Evolutionary conservation across 2,797 vertebrate genomes (phyloP), one percentile per base, ranked within the genome.

Genomic region (Chelidonichthys spinosus): DNA sequence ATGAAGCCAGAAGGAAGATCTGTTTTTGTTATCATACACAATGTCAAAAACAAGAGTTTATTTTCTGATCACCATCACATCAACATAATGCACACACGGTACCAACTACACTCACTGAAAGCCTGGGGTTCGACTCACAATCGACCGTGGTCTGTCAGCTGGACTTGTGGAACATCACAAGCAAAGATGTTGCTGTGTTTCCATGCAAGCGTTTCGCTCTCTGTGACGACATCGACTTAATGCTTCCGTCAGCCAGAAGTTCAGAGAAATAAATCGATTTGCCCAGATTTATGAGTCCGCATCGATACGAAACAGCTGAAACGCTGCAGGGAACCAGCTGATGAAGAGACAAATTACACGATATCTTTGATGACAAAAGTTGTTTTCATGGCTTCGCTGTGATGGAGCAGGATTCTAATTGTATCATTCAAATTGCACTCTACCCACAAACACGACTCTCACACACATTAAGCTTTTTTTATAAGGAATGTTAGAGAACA

Each of bases 1-100:
- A 92, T 85, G 88, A 90, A 92, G 86, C 88, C 84, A 87, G 86
- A 84, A 85, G 72, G 66, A 89, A 62, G 46, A 72, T 82, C 66
- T 60, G 83, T 83, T 87, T 84, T 84, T 82, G 55, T 80, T 76
- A 40, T 86, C 56, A 72, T 86, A 89, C 92, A 93, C 89, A 85
- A 88, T 78, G 52, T 90, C 76, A 91, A 92, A 90, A 93, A 92
- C 85, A 87, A 87, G 72, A 81, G 15, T 72, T 47, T 81, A 79
- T 72, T 84, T 64, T 89, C 82, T 71, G 63, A 81, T 86, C 90
- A 92, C 92, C 82, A 93, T 87, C 90, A 94, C 94, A 82, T 90
- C 80, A 90, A 93, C 87, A 92, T 81, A 89, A 82, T 74, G 70
- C 81, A 91, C 90, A 92, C 87, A 90, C 78, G 56, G 82, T 78